Evolutionary conservation across 2,113 vertebrate species (phyloP).

Genomic region (Grus americana): DNA sequence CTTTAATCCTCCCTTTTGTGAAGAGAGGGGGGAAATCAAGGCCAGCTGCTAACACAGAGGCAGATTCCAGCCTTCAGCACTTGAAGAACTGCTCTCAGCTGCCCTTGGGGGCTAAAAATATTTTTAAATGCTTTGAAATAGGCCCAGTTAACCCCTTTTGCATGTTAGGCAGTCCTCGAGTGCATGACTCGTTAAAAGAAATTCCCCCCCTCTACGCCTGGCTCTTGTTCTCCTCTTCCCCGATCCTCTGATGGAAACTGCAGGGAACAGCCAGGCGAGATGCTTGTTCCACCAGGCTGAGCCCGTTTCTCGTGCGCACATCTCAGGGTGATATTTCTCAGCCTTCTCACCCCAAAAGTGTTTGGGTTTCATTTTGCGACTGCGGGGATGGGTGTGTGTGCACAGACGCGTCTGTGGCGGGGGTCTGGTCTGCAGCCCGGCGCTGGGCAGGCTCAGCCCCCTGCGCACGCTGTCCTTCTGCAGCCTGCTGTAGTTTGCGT

Average conservation of each 20-base stretch:
- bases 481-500: not conserved
- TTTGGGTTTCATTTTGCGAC: constrained; percentile 2
- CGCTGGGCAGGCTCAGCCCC: not conserved
- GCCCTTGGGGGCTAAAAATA: not conserved
- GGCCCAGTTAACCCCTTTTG: not conserved
- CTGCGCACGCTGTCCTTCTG: not conserved
- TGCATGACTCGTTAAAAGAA: not conserved
- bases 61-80: not conserved
- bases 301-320: not conserved
- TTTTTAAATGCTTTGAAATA: not conserved
- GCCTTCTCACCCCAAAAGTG: not conserved
- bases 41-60: not conserved
- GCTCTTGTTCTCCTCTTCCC: not conserved
- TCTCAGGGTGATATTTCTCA: not conserved
- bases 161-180: not conserved
- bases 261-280: not conserved
- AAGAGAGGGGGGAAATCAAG: not conserved
- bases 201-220: not conserved
- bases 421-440: not conserved
- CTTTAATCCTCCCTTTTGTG: constrained; percentile 16
- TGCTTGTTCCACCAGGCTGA: not conserved
- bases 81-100: constrained; percentile 31
- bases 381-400: not conserved
- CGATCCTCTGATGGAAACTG: not conserved
- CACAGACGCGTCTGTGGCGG: not conserved